These are phyloP conservation scores for Opisthocomus hoazin DNA, from an alignment of 2,113 vertebrate genomes.

Conservation along the genomic window DNA sequence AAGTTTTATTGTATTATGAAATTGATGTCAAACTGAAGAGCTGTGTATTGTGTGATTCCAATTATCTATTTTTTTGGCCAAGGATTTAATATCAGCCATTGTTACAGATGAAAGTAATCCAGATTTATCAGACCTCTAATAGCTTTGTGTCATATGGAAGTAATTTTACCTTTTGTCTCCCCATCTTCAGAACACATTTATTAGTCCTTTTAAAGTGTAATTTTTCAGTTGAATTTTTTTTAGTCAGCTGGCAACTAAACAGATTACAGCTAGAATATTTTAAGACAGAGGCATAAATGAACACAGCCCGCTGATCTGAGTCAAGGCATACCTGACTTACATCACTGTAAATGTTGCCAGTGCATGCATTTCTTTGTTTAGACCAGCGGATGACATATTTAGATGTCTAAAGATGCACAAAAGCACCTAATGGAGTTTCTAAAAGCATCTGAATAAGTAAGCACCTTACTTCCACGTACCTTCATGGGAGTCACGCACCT, in stretches of 20 bases:
- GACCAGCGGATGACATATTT: neutral
- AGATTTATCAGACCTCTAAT: neutral
- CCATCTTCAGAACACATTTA: slow-evolving; percentile 44
- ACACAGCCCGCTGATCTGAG: neutral
- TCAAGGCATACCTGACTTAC: neutral
- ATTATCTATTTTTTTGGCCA: slow-evolving; percentile 37
- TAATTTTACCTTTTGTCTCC: slow-evolving; percentile 41
- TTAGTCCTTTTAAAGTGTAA: slow-evolving; percentile 22
- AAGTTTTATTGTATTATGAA: slow-evolving; percentile 69
- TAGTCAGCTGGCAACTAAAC: slow-evolving; percentile 54
- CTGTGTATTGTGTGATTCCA: slow-evolving; percentile 37
- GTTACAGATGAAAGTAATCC: slow-evolving; percentile 17
- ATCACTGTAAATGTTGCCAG: neutral
- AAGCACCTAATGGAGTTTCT: neutral
- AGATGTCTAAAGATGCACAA: neutral
- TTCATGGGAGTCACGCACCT: neutral
- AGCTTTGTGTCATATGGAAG: neutral
- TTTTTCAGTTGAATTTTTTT: neutral
- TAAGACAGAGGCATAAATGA: neutral
- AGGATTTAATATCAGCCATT: slow-evolving; percentile 20
- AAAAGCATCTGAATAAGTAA: neutral
- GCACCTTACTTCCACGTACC: neutral
- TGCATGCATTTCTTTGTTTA: neutral
- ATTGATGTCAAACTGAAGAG: slow-evolving; percentile 58
- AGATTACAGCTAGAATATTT: neutral